Evolutionary conservation across 1,140 invertebrate genomes (phyloP).

Genomic region (Cephus cinctus): DNA sequence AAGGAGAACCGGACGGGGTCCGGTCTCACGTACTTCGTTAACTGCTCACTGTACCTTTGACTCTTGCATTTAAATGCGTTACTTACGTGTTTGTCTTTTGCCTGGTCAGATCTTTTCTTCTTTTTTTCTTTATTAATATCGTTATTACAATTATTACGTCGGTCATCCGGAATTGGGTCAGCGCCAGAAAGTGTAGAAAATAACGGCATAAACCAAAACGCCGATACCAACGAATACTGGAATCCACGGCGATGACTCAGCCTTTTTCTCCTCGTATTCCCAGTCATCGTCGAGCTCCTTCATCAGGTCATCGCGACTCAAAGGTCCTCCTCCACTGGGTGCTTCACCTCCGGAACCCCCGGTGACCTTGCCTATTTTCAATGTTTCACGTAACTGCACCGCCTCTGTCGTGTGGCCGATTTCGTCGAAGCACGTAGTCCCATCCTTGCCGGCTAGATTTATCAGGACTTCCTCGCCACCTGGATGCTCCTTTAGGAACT

Average conservation of each 20-base stretch:
- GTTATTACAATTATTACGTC: too few relatives aligned
- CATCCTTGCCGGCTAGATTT: slow-evolving; percentile 71
- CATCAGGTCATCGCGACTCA: slow-evolving; percentile 21
- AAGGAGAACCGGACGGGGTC: too few relatives aligned
- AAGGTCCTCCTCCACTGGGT: slow-evolving; percentile 24
- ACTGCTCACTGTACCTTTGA: too few relatives aligned
- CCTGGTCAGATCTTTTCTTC: too few relatives aligned
- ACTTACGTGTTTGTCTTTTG: too few relatives aligned
- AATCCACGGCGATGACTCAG: slow-evolving; percentile 15
- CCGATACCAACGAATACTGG: slow-evolving; percentile 16
- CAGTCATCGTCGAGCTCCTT: slow-evolving; percentile 36
- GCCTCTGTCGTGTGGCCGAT: slow-evolving; percentile 83
- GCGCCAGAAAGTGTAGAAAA: too few relatives aligned
- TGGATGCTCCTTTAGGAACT: slow-evolving; percentile 69
- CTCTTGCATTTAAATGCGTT: too few relatives aligned
- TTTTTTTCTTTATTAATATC: too few relatives aligned
- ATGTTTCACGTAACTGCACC: slow-evolving; percentile 66
- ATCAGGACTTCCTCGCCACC: slow-evolving; percentile 83
- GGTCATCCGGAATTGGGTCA: too few relatives aligned
- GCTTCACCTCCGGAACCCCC: slow-evolving; percentile 43
- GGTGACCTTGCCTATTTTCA: slow-evolving; percentile 67
- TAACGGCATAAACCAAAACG: slow-evolving; percentile 29
- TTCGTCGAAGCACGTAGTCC: slow-evolving; percentile 76
- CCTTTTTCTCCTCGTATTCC: slow-evolving; percentile 30
- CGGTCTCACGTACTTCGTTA: too few relatives aligned